Evolutionary conservation across 2,888 invertebrate genomes (phyloP).

Genomic region (Pyrocoelia pectoralis): DNA sequence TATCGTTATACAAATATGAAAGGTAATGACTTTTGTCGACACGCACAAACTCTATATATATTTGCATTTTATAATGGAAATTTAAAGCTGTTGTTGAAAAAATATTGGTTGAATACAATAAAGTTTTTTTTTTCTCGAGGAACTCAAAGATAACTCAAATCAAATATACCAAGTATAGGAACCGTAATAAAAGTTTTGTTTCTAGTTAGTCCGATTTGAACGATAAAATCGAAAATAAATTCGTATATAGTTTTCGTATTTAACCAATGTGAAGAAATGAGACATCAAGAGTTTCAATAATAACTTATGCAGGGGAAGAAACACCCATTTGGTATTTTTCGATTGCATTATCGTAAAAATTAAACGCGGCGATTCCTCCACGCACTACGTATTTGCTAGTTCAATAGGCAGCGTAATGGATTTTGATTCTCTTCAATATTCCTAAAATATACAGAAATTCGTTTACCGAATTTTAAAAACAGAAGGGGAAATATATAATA

Average conservation of each 20-base stretch:
- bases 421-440: too few species aligned
- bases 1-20: background rate
- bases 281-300: too few species aligned
- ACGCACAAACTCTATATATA: background rate
- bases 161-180: background rate
- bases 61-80: slow-evolving; percentile 1
- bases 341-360: too few species aligned
- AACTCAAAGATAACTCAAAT: background rate
- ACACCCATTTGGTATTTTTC: too few species aligned
- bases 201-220: background rate
- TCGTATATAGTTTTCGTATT: too few species aligned
- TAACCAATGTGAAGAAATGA: too few species aligned
- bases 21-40: background rate
- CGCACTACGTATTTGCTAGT: too few species aligned
- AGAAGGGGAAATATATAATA: background rate
- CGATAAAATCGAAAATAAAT: background rate
- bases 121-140: background rate
- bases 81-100: background rate
- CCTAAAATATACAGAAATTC: background rate
- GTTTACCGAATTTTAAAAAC: background rate
- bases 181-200: background rate
- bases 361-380: too few species aligned
- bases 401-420: too few species aligned
- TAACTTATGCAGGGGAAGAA: too few species aligned
- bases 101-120: background rate